Evolutionary conservation across 2,888 invertebrate species (phyloP), one percentile per base, ranked within the genome.

Genomic region (Pandemis corylana): DNA sequence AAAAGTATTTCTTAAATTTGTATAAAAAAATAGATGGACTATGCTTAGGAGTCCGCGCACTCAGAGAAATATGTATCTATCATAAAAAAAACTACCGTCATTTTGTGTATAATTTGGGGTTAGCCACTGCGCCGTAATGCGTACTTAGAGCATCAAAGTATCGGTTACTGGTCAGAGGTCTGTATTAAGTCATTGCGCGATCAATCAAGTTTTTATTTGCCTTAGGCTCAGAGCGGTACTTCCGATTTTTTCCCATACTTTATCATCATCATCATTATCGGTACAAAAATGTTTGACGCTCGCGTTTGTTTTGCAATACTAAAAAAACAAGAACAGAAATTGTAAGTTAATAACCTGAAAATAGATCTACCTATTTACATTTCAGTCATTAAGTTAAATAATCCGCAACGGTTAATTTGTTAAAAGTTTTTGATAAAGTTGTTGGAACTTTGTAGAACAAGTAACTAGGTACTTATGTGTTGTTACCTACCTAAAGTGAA

Each of bases 161-260:
- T 56, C 62, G 64, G 61, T 67, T 73, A 61, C 68, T 61, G 66
- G 64, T 65, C 76, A 64, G 49, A 69, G 59, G 56, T 69, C 46
- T 53, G 68, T 69, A 76, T 76, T 76, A 76, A 76, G 73, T 76
- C 73, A 76, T 76, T 73, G 69, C 49, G 65, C 53, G 72, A 72
- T 76, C 69, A 76, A 70, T 73, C 76, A 73, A 75, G 66, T 75
- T 75, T 71, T 75, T 75, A 75, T 75, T 75, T 71, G 70, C 70
- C 75, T 70, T 67, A 13, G 53, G 70, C 66, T n/a, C 46, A 63
- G 53, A 75, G 59, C 67, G 67, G 75, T 70, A 71, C 70, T 71
- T 75, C 75, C 75, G 70, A 75, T 71, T 71, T 75, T 70, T 66
- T 75, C 70, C 62, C 75, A 71, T 66, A 66, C 70, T 75, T 71